Base-by-base conservation (phyloP, 2,797 vertebrate species). In the Pelochelys cantorii region DNA sequence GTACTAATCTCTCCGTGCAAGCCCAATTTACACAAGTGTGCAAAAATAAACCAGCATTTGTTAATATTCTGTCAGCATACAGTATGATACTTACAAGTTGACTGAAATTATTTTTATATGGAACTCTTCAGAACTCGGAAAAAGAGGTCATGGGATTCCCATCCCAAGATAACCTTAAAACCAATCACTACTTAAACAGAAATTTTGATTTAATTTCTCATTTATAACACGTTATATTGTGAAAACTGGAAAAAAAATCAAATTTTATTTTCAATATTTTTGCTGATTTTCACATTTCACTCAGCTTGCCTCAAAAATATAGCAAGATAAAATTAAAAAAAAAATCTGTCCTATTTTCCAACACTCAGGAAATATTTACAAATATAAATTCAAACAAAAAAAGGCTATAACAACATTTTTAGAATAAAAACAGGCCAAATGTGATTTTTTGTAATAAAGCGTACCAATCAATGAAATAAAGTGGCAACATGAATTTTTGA, bases 351-450 rank as follows among this genome's bases (percentile, higher is more conserved):
- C 2, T 23, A 13, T 12, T n/a, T 48, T 79, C 86, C 34, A 8
- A 29, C 74, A 87, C 89, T 53, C 65, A 57, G 60, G 1, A 5
- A 13, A 14, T 52, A 91, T 17, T 48, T 17, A 78, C 0, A 34
- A 13, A 42, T 74, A 14, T n/a, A 31, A 48, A 83, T 37, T 83
- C 1, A 34, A 81, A 94, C 31, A 65, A 65, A 65, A 65, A 9
- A 13, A 48, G 42, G 31, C 15, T n/a, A 65, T n/a, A 15, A 31
- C 31, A 31, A 62, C 17, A 62, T 29, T 37, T 23, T 77, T 91
- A 85, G 82, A 89, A 86, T 65, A 81, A 91, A 95, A 93, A 78
- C 20, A 90, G 83, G 22, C 0, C 27, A 74, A 20, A 42, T 42
- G 71, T 13, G 37, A 74, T 25, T 42, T 37, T 17, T 31, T 15